These are phyloP conservation scores for Resseliella maxima DNA, from an alignment of 2,888 invertebrate species.

Conservation along the genomic window DNA sequence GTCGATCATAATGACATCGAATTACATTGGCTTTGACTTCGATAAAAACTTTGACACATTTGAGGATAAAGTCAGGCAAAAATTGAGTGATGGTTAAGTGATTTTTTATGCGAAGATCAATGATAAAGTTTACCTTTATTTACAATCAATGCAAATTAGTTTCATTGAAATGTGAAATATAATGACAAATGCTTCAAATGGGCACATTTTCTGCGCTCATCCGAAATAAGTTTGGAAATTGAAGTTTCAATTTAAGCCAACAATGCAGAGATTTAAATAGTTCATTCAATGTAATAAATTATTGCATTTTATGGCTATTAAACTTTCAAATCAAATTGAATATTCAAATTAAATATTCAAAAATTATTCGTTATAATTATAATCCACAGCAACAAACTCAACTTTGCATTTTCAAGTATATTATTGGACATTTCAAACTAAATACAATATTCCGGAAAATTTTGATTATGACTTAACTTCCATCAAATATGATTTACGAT, in stretches of 20 bases:
- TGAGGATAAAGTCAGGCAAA: background rate
- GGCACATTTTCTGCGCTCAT: background rate
- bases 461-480: background rate
- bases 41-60: background rate
- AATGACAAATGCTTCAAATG: background rate
- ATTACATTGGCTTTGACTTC: slow-evolving; percentile 6
- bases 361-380: too few relatives aligned
- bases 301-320: background rate
- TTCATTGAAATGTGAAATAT: background rate
- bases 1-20: slow-evolving; percentile 24
- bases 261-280: background rate
- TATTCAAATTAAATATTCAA: background rate
- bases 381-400: background rate
- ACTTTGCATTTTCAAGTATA: too few relatives aligned
- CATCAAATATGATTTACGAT: background rate
- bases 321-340: background rate
- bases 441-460: background rate
- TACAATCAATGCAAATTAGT: slow-evolving; percentile 32
- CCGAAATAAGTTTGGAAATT: background rate
- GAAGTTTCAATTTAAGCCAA: background rate
- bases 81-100: slow-evolving; percentile 18
- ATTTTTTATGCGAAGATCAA: slow-evolving; percentile 36
- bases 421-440: background rate
- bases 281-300: background rate
- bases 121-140: background rate